Evolutionary conservation across 2,888 invertebrate species (phyloP), one percentile per base, ranked within the genome.

Genomic region (Watsonalla cultraria): DNA sequence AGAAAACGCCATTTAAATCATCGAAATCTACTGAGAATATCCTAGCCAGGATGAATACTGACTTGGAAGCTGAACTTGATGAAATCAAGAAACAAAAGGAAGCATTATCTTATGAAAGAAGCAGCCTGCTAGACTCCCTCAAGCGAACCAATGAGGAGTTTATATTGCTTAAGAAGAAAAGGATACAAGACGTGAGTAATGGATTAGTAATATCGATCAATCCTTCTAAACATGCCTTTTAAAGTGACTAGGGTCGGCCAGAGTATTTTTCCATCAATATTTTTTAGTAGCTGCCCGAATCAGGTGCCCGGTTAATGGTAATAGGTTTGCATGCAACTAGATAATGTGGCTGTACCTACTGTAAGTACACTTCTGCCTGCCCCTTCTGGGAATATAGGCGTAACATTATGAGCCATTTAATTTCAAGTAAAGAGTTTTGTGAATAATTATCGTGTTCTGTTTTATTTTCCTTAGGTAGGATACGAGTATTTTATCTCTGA

Each of bases 81-180:
- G 81, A 91, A 60, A 57, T 87, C 62, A 80, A 83, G 55, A 85
- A 80, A 68, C 92, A 86, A 71, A 91, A 88, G 48, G 93, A 87
- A 65, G 84, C 74, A 60, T 74, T 90, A 47, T 82, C 78, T 67
- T 89, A 86, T 57, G 93, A 91, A 84, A 93, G 91, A 59, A 92
- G 82, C 66, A 90, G 90, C 46, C 70, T 93, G 48, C 85, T 93
- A 15, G 94, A 95, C 63, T 95, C 95, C 64, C 86, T 95, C 48
- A 94, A 93, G 72, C 89, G 93, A 54, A 92, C 96, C 34, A 95
- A 96, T 70, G 94, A 94, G 58, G 96, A 96, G 72, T 94, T 95
- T 68, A 94, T 95, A 78, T 84, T 92, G 57, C 80, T 96, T 66
- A 95, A 96, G 77, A 94, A 94, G 65, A 96, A 96, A 76, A 91